Evolutionary conservation across 2,888 invertebrate species (phyloP).

Genomic region (Ommatoiulus sabulosus): DNA sequence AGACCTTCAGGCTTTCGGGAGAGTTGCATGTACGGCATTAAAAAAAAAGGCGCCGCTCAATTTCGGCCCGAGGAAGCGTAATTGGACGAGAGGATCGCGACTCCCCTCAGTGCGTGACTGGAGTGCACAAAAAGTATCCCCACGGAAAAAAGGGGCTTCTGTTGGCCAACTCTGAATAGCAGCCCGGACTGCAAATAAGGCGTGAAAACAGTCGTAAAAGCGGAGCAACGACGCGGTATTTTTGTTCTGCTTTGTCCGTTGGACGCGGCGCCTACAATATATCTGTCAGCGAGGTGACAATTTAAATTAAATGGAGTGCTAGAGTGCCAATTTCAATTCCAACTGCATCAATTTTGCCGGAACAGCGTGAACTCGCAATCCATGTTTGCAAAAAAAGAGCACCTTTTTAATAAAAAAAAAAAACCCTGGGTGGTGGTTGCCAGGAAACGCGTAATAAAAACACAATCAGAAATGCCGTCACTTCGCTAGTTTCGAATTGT

Average conservation of each 20-base stretch:
- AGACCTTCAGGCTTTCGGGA: background rate
- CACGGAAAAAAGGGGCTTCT: background rate
- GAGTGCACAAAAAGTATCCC: background rate
- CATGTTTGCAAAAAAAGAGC: background rate
- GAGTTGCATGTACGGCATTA: background rate
- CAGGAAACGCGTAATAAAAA: slow-evolving; percentile 1
- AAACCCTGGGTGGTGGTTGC: background rate
- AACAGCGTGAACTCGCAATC: background rate
- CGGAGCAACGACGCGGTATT: background rate
- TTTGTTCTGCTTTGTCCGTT: background rate
- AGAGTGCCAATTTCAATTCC: slow-evolving; percentile 22
- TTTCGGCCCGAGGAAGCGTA: slow-evolving; percentile 1
- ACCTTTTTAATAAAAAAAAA: slow-evolving; percentile 5
- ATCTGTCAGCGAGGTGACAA: slow-evolving; percentile 4
- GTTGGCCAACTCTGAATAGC: background rate
- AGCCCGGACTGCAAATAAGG: background rate
- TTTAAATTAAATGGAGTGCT: slow-evolving; percentile 30
- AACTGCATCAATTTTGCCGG: background rate
- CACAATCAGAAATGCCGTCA: background rate
- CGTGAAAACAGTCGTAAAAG: slow-evolving; percentile 30
- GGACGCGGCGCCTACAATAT: background rate
- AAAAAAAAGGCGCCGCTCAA: slow-evolving; percentile 26
- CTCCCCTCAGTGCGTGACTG: background rate
- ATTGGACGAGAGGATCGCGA: slow-evolving; percentile 16
- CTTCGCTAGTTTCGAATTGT: background rate